A percentile compares a stretch with the other conserved stretches of the same genome.
phyloP scores from a whole-genome alignment of 1,140 invertebrate genomes.

The Leptinotarsa texana region DNA sequence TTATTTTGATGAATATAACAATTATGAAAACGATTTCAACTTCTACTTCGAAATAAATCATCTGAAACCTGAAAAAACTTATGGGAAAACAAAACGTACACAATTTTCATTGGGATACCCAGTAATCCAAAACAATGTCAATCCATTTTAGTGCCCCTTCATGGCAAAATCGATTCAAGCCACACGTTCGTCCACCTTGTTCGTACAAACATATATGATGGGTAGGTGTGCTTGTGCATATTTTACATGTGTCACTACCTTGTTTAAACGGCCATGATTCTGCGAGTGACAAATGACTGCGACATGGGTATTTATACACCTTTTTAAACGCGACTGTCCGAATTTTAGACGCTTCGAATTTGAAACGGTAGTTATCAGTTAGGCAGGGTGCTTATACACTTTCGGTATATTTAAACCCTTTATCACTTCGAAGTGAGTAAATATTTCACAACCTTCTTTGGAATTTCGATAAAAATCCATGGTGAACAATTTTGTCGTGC shows the following conservation, averaged over 20 bases:
- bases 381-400: not conserved
- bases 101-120: not conserved
- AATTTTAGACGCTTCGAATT: constrained; percentile 12
- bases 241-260: constrained; percentile 52
- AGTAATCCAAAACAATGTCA: not conserved
- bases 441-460: too few relatives aligned
- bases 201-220: constrained; percentile 38
- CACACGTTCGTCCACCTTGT: constrained; percentile 11
- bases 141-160: not conserved
- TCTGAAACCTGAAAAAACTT: too few relatives aligned
- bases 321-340: constrained; percentile 9
- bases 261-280: constrained; percentile 51
- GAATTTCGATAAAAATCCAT: too few relatives aligned
- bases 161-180: not conserved
- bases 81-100: too few relatives aligned
- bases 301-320: constrained; percentile 23
- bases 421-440: too few relatives aligned
- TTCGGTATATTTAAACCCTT: too few relatives aligned
- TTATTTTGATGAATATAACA: too few relatives aligned
- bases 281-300: constrained; percentile 43
- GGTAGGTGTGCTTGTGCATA: constrained; percentile 51
- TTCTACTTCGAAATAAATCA: too few relatives aligned
- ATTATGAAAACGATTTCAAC: too few relatives aligned
- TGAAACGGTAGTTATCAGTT: not conserved
- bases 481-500: too few relatives aligned